Conservation (phyloP, 2,888 invertebrate genomes). For the Sphinx pinastri region DNA sequence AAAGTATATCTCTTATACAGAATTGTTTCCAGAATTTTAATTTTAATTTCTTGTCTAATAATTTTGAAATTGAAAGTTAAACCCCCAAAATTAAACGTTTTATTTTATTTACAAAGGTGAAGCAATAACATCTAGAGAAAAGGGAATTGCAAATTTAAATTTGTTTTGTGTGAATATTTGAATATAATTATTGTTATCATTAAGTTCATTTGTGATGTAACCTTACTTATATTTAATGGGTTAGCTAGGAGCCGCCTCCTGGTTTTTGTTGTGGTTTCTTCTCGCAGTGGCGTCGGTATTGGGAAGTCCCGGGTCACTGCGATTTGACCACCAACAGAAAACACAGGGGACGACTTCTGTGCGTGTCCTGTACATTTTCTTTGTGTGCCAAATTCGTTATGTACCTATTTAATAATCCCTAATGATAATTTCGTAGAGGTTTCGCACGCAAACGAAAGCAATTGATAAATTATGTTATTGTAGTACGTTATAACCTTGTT, state of each 20-base stretch:
- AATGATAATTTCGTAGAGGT: constrained; percentile 76
- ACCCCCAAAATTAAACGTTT: background rate
- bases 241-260: background rate
- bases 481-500: constrained; percentile 36
- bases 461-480: constrained; percentile 43
- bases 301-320: background rate
- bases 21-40: background rate
- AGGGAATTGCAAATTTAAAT: constrained; percentile 1
- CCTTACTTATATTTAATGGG: background rate
- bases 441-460: constrained; percentile 79
- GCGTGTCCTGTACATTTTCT: constrained; percentile 46
- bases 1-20: constrained; percentile 75
- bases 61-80: background rate
- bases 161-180: constrained; percentile 9
- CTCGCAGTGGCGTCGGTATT: background rate
- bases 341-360: background rate
- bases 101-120: background rate
- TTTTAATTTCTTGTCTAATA: background rate
- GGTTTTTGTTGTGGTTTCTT: background rate
- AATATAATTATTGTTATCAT: background rate
- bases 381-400: constrained; percentile 57
- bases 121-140: constrained; percentile 5
- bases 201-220: background rate
- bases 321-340: background rate
- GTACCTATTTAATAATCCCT: constrained; percentile 68